phyloP scores from a whole-genome alignment of 2,797 vertebrate species.

The Buceros bicornis region DNA sequence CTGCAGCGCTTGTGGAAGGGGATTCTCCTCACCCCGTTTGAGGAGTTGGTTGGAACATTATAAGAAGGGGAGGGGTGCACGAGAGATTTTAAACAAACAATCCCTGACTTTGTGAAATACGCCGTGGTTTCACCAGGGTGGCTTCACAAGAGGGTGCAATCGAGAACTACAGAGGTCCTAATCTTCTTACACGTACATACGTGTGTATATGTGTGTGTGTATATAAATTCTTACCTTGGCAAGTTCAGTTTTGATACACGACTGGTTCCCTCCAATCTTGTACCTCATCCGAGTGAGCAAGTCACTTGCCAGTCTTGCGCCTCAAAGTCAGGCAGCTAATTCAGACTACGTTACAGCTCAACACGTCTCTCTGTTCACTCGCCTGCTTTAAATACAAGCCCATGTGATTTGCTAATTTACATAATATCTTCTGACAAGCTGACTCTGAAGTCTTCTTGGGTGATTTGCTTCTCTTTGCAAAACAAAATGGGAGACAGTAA shows the following conservation, averaged over 20 bases:
- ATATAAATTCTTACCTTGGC: neutral
- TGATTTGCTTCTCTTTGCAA: constrained; percentile 54
- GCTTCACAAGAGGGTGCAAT: neutral
- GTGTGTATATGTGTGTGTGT: neutral
- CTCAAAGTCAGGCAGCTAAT: constrained; percentile 49
- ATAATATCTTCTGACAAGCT: constrained; percentile 55
- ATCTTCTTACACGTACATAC: neutral
- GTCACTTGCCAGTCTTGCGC: neutral
- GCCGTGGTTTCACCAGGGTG: neutral
- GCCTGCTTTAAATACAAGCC: constrained; percentile 30
- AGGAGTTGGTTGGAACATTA: neutral
- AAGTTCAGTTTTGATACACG: neutral
- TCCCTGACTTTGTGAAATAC: neutral
- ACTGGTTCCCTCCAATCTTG: neutral
- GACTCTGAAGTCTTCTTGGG: constrained; percentile 55
- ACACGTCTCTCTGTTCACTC: constrained; percentile 20
- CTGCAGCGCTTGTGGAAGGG: neutral
- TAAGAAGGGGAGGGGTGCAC: neutral
- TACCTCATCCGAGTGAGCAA: neutral
- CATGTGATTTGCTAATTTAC: constrained; percentile 49
- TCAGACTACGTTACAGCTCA: neutral
- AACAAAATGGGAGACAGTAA: constrained; percentile 49
- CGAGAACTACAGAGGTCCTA: neutral
- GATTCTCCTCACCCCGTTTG: neutral
- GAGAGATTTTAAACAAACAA: neutral